phyloP scores from a whole-genome alignment of 2,113 vertebrate species.

The Otis tarda region DNA sequence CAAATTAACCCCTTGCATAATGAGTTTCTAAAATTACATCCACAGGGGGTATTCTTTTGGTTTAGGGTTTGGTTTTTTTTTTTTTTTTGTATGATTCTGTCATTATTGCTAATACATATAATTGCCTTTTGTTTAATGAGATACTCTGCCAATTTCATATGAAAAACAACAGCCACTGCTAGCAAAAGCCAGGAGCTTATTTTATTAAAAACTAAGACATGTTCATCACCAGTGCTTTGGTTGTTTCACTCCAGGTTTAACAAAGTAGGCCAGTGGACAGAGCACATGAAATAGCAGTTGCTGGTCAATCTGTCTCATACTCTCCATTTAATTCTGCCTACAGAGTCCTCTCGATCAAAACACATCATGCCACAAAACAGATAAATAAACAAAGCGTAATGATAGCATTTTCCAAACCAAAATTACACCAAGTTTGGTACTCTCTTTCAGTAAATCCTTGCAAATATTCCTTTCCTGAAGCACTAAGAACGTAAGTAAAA shows the following conservation, averaged over 20 bases:
- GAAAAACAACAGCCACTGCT: conserved; percentile 31
- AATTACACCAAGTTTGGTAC: background rate
- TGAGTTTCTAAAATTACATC: conserved; percentile 48
- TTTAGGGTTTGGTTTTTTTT: background rate
- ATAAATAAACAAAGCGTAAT: conserved; percentile 2
- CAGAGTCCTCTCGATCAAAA: conserved; percentile 1
- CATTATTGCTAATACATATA: conserved; percentile 47
- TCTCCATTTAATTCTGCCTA: background rate
- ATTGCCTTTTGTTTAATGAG: conserved; percentile 61
- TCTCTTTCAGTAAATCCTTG: background rate
- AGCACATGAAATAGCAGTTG: background rate
- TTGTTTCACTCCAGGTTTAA: background rate
- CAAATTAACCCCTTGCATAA: conserved; percentile 70
- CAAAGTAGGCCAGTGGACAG: background rate
- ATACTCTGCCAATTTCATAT: background rate
- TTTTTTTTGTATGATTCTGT: background rate
- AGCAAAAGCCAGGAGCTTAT: background rate
- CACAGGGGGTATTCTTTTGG: conserved; percentile 1
- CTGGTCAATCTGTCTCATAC: background rate
- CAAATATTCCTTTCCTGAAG: background rate
- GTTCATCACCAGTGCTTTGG: background rate
- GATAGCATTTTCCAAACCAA: background rate
- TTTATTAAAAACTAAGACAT: background rate
- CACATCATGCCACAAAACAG: background rate
- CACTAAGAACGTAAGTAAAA: background rate